Conservation (phyloP, 2,888 invertebrate species). For the Laothoe populi region DNA sequence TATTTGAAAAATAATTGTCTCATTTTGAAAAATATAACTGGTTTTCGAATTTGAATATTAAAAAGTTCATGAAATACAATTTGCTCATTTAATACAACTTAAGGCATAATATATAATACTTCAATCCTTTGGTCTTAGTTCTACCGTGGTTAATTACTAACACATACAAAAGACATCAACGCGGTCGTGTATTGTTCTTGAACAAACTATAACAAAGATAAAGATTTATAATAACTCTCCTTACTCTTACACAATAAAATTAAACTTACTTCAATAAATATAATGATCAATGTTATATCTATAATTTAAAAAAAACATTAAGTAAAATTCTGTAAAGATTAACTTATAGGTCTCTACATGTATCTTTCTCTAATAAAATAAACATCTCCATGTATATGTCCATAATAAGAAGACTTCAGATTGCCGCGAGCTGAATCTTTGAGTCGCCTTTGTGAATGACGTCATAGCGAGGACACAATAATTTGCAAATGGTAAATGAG, state of each 20-base stretch:
- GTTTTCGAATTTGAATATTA: too few species aligned
- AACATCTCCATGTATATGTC: slow-evolving; percentile 49
- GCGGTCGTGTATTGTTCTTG: slow-evolving; percentile 3
- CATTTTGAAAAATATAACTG: too few species aligned
- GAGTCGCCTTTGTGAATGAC: neutral
- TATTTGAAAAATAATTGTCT: too few species aligned
- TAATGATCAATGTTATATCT: too few species aligned
- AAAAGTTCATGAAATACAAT: too few species aligned
- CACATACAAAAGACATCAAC: slow-evolving; percentile 21
- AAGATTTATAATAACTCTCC: neutral
- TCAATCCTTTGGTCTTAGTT: neutral
- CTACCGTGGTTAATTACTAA: slow-evolving; percentile 1
- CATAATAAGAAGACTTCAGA: slow-evolving; percentile 69
- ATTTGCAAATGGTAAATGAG: slow-evolving; percentile 77
- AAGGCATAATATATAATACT: neutral
- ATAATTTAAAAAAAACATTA: too few species aligned
- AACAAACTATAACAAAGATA: neutral
- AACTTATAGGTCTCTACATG: neutral
- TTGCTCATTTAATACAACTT: too few species aligned
- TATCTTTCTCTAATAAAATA: neutral
- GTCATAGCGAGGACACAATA: slow-evolving; percentile 53
- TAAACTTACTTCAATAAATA: too few species aligned
- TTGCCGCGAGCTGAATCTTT: slow-evolving; percentile 50
- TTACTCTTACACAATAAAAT: too few species aligned
- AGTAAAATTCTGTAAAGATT: neutral